A percentile compares a stretch with the other conserved stretches of the same genome.
Conservation (phyloP, 2,888 invertebrate genomes). For the Sarcophaga caerulescens region DNA sequence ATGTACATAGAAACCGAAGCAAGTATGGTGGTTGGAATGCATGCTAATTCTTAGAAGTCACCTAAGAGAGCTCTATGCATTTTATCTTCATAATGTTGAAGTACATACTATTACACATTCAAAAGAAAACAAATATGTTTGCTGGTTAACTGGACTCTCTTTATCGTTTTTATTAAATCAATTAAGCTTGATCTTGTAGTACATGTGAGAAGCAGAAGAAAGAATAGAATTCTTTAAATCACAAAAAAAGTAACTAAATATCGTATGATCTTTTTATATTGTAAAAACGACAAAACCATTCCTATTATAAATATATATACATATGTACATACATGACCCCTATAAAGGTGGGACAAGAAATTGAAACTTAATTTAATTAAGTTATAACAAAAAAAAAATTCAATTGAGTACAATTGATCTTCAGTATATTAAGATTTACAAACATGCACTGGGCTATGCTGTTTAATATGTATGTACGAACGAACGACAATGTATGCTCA, state of each 20-base stretch:
- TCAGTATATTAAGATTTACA: slow-evolving; percentile 7
- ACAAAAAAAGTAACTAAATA: not conserved
- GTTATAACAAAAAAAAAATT: slow-evolving; percentile 35
- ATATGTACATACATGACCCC: slow-evolving; percentile 35
- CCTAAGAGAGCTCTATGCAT: not conserved
- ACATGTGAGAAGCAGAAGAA: not conserved
- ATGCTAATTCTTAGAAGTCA: too few species aligned
- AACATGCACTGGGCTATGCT: not conserved
- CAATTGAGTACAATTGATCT: slow-evolving; percentile 61
- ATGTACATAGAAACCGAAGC: not conserved
- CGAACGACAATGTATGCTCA: not conserved
- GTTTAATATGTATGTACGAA: not conserved
- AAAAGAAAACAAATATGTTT: not conserved
- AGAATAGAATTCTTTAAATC: slow-evolving; percentile 4
- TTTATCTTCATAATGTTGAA: not conserved
- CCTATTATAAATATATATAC: not conserved
- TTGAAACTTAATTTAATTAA: slow-evolving; percentile 63
- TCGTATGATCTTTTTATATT: not conserved
- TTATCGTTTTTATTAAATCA: slow-evolving; percentile 60
- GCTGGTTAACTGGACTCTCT: slow-evolving; percentile 15
- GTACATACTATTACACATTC: not conserved
- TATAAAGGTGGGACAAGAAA: slow-evolving; percentile 61
- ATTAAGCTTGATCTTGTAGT: slow-evolving; percentile 52
- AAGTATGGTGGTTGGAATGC: too few species aligned
- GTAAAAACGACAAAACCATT: not conserved